These are phyloP conservation scores for Zonotrichia leucophrys DNA, from an alignment of 2,113 vertebrate species.

Conservation along the genomic window DNA sequence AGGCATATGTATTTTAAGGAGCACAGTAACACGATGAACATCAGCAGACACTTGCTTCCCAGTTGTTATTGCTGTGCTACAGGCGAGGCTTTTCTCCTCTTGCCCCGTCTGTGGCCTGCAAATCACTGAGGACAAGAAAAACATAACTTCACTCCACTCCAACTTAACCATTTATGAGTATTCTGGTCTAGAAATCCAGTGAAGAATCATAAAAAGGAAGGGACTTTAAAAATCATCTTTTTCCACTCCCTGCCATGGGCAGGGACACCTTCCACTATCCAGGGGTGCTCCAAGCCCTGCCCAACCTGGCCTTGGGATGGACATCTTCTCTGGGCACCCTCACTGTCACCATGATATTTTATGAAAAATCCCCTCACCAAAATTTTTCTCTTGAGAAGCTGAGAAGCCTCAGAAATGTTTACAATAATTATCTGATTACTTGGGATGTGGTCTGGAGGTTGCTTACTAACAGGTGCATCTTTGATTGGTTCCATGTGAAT, in stretches of 20 bases:
- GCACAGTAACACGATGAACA: slow-evolving; percentile 22
- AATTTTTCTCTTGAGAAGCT: no score
- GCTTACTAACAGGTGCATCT: no score
- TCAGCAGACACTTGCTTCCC: slow-evolving; percentile 27
- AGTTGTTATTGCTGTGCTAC: not conserved
- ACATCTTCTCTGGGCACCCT: not conserved
- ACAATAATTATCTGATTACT: no score
- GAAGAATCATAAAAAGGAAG: not conserved
- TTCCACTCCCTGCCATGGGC: not conserved
- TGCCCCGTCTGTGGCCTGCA: not conserved
- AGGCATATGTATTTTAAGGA: slow-evolving; percentile 63
- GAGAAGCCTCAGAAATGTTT: no score
- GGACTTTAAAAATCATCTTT: accelerated
- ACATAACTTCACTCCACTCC: not conserved
- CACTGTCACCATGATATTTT: no score
- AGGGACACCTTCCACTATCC: accelerated
- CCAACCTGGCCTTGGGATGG: not conserved
- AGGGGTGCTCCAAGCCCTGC: accelerated
- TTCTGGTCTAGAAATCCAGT: not conserved
- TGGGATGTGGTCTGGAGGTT: no score
- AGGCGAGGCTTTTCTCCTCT: not conserved
- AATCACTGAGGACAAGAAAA: not conserved
- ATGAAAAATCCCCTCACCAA: no score
- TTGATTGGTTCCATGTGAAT: no score
- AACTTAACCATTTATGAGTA: not conserved